Evolutionary conservation across 2,888 invertebrate genomes (phyloP), one percentile per base, ranked within the genome.

Genomic region (Troilus luridus): DNA sequence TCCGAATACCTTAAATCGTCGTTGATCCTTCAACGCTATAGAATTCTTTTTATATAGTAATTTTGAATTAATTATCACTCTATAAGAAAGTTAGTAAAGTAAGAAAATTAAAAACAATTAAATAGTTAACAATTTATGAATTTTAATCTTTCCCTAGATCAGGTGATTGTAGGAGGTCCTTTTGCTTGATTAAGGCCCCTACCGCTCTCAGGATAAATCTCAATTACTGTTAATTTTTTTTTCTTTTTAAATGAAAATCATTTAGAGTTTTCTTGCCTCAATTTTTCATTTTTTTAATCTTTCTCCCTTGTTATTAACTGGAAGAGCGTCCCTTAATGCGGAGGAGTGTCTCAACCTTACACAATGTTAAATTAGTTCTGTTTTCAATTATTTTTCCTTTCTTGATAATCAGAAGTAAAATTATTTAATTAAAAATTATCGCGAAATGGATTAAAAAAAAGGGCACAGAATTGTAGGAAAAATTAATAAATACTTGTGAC

Each of bases 281-380:
- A 77, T 77, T 41, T 41, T 77, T 77, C 72, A 77, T 77, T 77
- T 77, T 77, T 77, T 77, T 77, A 77, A 77, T 77, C 72, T 77
- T 77, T 41, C 17, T 1, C 72, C 41, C 72, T 77, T 8, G 27
- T 77, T 77, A 77, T 77, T 77, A 77, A 77, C 41, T 41, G 41
- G 72, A 17, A 0, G 72, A 17, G 17, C 41, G 72, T 67, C 67
- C 19, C 67, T 24, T 27, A 27, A 67, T 12, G 24, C 24, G 14
- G 67, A 24, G 67, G 0, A 41, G 27, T 2, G 0, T 41, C 41
- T 77, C 17, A 7, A 19, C 72, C 27, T 27, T 27, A 41, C 72
- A 17, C 7, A 41, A 8, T 17, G 7, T 6, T 77, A 17, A 77
- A 41, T 77, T 77, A 77, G 72, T 77, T 24, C 67, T 14, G 24